Evolutionary conservation across 2,888 invertebrate genomes (phyloP).

Genomic region (Drosophila recens): DNA sequence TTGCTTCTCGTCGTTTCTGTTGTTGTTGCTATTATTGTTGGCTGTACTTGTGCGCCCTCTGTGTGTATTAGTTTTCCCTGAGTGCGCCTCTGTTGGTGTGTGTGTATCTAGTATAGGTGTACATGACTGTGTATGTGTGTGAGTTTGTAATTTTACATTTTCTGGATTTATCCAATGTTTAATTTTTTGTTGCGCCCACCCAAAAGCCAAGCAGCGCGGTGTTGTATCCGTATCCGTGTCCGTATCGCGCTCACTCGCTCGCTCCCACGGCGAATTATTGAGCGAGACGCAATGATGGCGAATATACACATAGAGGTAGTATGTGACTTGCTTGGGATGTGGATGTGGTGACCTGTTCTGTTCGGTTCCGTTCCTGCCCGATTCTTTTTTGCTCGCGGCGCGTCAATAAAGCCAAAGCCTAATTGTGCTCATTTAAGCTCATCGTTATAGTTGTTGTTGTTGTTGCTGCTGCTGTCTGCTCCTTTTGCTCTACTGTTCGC

Average conservation of each 20-base stretch:
- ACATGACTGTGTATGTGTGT: slow-evolving; percentile 42
- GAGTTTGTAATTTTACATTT: slow-evolving; percentile 74
- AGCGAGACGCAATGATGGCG: slow-evolving; percentile 49
- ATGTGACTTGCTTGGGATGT: slow-evolving; percentile 68
- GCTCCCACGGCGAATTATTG: slow-evolving; percentile 70
- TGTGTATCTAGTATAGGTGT: slow-evolving; percentile 49
- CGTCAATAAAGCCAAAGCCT: slow-evolving; percentile 77
- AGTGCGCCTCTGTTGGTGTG: slow-evolving; percentile 38
- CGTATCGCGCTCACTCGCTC: slow-evolving; percentile 28
- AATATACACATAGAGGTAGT: slow-evolving; percentile 27
- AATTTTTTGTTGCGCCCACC: slow-evolving; percentile 75
- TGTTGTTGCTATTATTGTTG: slow-evolving; percentile 61
- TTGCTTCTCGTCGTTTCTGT: background rate
- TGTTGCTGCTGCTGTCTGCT: slow-evolving; percentile 33
- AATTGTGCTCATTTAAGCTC: slow-evolving; percentile 79
- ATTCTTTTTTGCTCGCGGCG: slow-evolving; percentile 45
- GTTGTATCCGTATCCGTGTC: slow-evolving; percentile 18
- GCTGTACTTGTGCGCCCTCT: slow-evolving; percentile 69
- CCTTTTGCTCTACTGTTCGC: slow-evolving; percentile 51
- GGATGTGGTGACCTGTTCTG: slow-evolving; percentile 73
- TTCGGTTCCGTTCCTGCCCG: slow-evolving; percentile 57
- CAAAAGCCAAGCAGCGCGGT: slow-evolving; percentile 55
- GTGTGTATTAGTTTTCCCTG: slow-evolving; percentile 70
- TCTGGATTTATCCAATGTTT: slow-evolving; percentile 78
- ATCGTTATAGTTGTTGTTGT: slow-evolving; percentile 29